Base-by-base conservation (phyloP, 2,113 vertebrate species). In the Labeo rohita region DNA sequence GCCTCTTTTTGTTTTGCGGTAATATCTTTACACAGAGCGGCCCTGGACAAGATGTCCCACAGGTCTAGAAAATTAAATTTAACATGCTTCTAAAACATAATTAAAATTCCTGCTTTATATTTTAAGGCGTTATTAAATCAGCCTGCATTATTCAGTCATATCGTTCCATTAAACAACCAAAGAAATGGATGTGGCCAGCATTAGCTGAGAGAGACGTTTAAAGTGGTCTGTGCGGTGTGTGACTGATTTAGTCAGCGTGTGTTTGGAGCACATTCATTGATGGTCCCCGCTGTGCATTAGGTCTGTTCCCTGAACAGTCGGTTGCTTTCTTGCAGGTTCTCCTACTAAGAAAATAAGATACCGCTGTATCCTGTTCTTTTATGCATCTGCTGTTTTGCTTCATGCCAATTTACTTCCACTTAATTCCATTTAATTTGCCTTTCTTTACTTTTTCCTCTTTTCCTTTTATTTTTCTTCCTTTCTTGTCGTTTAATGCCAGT, bases 91-190 rank as follows among this genome's bases (percentile, higher is more conserved):
- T 4, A 23, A 84, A 84, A 68, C 56, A 65, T 43, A 47, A 86
- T 85, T 85, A 68, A 82, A 85, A 78, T 10, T 18, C 36, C 28
- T 34, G 1, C 45, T 85, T 43, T 18, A 49, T 50, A 68, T 66
- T 65, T 75, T 73, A 34, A 84, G 39, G 8, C 45, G 61, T 68
- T 84, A 78, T 54, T 52, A 84, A 86, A 76, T 86, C 77, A 72
- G 18, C 81, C n/a, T n/a, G 9, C n/a, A 43, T 84, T 80, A 56
- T 82, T 74, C 68, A 81, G 80, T 54, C 34, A 59, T 68, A 39
- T 73, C 36, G 34, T 81, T 86, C 54, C 12, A 43, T 54, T 77
- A 76, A 75, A 54, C 43, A 47, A 36, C 36, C 61, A 52, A 87
- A 83, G 54, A 85, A 81, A 23, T 15, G 8, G 66, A 50, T 45